Conservation (phyloP, 2,888 invertebrate genomes). For the Caenorhabditis sp. region DNA sequence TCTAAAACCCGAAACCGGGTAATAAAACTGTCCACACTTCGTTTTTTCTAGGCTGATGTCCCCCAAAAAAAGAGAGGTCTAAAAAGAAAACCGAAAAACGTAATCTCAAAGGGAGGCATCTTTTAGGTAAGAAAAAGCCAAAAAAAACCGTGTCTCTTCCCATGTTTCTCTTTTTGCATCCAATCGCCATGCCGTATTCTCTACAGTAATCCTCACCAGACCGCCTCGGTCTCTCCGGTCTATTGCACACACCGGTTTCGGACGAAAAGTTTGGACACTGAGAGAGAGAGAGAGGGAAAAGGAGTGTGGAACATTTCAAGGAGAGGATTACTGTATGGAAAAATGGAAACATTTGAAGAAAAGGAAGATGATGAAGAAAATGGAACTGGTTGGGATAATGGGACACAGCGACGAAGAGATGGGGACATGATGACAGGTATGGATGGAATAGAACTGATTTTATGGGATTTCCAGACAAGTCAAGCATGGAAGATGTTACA, state of each 20-base stretch:
- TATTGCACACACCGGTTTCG: conserved; percentile 49
- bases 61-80: conserved; percentile 3
- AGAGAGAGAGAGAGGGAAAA: neutral
- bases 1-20: neutral
- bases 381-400: conserved; percentile 38
- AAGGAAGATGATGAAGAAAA: conserved; percentile 19
- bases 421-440: conserved; percentile 10
- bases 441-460: conserved; percentile 11
- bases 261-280: neutral
- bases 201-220: conserved; percentile 25
- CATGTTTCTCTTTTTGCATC: conserved; percentile 26
- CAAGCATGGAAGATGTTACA: neutral
- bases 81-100: conserved; percentile 10
- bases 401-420: neutral
- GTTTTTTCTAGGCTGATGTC: neutral
- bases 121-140: conserved; percentile 37
- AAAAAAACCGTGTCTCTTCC: conserved; percentile 39
- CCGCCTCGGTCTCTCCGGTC: conserved; percentile 32
- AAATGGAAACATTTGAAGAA: conserved; percentile 52
- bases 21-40: neutral
- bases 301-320: conserved; percentile 48
- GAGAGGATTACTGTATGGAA: conserved; percentile 38
- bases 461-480: conserved; percentile 9
- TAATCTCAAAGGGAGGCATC: conserved; percentile 43
- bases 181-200: conserved; percentile 8